A percentile compares a stretch with the other conserved stretches of the same genome.
phyloP scores from a whole-genome alignment of 2,888 invertebrate species.

The Ctena decussata region DNA sequence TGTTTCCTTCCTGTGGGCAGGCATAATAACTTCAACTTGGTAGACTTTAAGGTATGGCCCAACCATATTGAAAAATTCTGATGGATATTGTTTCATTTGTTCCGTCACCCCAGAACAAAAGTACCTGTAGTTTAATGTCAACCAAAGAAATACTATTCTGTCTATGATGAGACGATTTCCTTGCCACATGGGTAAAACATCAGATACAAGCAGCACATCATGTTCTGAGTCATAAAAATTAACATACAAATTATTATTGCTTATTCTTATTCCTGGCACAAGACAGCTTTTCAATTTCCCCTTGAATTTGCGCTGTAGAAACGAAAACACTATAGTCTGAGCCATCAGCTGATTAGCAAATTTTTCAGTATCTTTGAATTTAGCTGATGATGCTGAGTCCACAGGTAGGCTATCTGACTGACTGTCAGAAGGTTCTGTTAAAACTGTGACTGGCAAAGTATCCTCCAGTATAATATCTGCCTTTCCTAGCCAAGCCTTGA shows the following conservation, averaged over 20 bases:
- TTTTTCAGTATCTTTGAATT: background rate
- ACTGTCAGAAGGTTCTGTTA: background rate
- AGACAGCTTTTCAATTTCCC: background rate
- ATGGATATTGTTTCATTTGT: background rate
- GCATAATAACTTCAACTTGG: background rate
- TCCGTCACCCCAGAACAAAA: background rate
- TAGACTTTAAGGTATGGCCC: background rate
- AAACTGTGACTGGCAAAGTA: background rate
- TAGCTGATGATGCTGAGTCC: background rate
- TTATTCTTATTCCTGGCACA: background rate
- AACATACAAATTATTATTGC: background rate
- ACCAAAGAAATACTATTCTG: background rate
- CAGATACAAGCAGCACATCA: background rate
- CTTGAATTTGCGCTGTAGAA: background rate
- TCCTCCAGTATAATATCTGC: background rate
- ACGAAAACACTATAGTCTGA: background rate
- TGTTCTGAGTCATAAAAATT: background rate
- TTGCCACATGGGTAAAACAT: background rate
- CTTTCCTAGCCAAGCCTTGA: background rate
- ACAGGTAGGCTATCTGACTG: background rate
- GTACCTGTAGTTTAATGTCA: background rate
- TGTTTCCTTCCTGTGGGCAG: background rate
- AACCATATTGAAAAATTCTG: background rate
- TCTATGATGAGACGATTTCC: background rate
- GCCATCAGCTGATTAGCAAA: background rate